Evolutionary conservation across 2,797 vertebrate genomes (phyloP).

Genomic region (Poecilia picta): DNA sequence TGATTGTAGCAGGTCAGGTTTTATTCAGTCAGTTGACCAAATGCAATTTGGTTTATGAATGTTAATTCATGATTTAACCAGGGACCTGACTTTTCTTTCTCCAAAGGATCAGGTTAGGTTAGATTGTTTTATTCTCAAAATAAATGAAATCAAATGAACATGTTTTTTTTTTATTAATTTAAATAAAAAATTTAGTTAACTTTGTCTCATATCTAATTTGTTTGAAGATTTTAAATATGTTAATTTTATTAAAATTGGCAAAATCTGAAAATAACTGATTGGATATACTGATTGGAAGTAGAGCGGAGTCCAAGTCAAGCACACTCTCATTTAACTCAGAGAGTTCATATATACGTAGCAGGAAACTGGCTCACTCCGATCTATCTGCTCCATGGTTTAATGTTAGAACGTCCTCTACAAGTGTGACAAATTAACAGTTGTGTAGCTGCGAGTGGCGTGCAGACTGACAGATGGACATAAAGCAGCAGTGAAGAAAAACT

Average conservation of each 20-base stretch:
- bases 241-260: not conserved
- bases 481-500: slow-evolving; percentile 38
- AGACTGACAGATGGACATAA: slow-evolving; percentile 36
- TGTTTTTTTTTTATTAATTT: not conserved
- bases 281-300: not conserved
- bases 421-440: slow-evolving; percentile 63
- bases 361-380: slow-evolving; percentile 12
- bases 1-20: not conserved
- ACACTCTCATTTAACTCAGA: not conserved
- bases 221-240: not conserved
- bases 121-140: not conserved
- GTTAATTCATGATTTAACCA: not conserved
- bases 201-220: slow-evolving; percentile 9
- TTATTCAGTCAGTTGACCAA: not conserved
- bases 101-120: not conserved
- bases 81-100: not conserved
- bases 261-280: slow-evolving; percentile 15
- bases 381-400: slow-evolving; percentile 36
- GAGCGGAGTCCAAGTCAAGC: not conserved
- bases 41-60: not conserved
- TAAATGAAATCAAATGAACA: not conserved
- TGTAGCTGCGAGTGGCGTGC: slow-evolving; percentile 15
- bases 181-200: slow-evolving; percentile 8
- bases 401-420: slow-evolving; percentile 44
- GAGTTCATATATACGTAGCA: slow-evolving; percentile 12